Evolutionary conservation across 2,888 invertebrate species (phyloP), one percentile per base, ranked within the genome.

Genomic region (Syrphus vitripennis): DNA sequence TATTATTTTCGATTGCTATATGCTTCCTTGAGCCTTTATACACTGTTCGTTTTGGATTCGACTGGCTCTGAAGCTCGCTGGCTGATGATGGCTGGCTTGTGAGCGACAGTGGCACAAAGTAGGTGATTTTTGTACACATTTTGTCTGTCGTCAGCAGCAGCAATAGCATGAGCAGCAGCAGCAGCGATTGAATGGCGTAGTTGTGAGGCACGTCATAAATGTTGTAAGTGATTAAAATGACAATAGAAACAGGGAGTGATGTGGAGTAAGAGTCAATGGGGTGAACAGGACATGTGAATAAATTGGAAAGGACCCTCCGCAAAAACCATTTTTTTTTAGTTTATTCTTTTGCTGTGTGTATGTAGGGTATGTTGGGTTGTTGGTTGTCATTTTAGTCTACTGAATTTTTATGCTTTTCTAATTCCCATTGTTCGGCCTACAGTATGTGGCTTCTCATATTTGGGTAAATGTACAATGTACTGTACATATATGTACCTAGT

Each of bases 211-310:
- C 84, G 61, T 84, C 81, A 84, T 81, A 76, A 84, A 84, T 81
- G 76, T 81, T 81, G 84, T 69, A 61, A 84, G 84, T 81, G 84
- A 84, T 84, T 84, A 84, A 84, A 84, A 72, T 81, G 84, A 81
- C 81, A 84, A 84, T 67, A 76, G 71, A 75, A 71, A 10, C 24
- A 6, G 45, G 59, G 83, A 42, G 78, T 59, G 71, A 55, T 42
- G n/a, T n/a, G 55, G 45, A 21, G 53, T 21, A 16, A 26, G 24
- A 48, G 69, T 21, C 12, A 26, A 14, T 53, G 37, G 55, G 61
- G 34, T 14, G 34, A 31, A 48, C 16, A 65, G 72, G 65, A 55
- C 63, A 67, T 80, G 80, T 50, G 74, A 79, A 74, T 83, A 79
- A 69, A 79, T 79, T 63, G 61, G 55, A 40, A 55, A 55, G 79